Conservation (phyloP, 2,113 vertebrate species). For the Phalacrocorax aristotelis region DNA sequence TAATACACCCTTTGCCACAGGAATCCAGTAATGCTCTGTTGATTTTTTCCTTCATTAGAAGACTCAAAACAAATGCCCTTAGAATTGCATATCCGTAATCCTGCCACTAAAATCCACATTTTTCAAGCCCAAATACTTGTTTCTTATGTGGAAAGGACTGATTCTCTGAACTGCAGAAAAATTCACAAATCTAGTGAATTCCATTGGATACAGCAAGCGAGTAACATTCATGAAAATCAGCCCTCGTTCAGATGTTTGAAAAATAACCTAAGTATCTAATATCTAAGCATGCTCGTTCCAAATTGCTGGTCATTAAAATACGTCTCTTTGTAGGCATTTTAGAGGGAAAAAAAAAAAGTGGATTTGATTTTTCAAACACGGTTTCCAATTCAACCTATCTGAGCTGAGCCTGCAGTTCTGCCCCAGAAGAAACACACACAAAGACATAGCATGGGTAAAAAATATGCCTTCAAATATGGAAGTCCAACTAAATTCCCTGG, state of each 20-base stretch:
- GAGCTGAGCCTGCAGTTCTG: not conserved
- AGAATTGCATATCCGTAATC: not conserved
- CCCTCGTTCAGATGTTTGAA: not conserved
- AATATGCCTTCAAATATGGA: not conserved
- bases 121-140: not conserved
- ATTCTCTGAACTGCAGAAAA: not conserved
- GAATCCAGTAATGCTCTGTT: not conserved
- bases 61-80: not conserved
- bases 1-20: not conserved
- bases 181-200: not conserved
- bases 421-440: not conserved
- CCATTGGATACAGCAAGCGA: not conserved
- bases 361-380: not conserved
- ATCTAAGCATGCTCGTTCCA: not conserved
- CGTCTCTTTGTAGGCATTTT: not conserved
- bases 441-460: not conserved
- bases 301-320: not conserved
- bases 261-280: not conserved
- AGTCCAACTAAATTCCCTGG: not conserved
- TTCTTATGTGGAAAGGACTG: not conserved
- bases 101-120: not conserved
- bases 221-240: not conserved
- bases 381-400: not conserved
- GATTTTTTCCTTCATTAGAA: not conserved
- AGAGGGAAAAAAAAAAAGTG: not conserved